These are phyloP conservation scores for Glaucidium brasilianum DNA, from an alignment of 2,113 vertebrate genomes.

Conservation along the genomic window DNA sequence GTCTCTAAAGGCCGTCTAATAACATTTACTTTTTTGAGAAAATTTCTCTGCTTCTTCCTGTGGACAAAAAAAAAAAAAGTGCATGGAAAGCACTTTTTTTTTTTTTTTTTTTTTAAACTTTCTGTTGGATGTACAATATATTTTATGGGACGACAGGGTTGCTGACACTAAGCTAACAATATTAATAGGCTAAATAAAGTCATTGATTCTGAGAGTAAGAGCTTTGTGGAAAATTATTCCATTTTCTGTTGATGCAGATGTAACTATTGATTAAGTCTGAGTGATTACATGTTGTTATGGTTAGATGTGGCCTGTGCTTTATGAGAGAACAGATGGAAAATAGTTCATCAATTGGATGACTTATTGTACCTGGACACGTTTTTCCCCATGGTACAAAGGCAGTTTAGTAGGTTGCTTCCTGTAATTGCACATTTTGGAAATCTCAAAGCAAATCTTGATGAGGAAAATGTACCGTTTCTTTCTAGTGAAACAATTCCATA, in stretches of 20 bases:
- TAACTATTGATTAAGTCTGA: not conserved
- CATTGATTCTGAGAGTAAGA: not conserved
- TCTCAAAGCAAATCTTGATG: not conserved
- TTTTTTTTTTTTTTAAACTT: not conserved
- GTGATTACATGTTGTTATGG: not conserved
- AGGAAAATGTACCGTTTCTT: not conserved
- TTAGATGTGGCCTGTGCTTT: not conserved
- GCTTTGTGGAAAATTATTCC: not conserved
- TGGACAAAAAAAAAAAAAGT: not conserved
- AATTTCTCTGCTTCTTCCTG: not conserved
- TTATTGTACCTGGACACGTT: not conserved
- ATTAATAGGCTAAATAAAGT: not conserved
- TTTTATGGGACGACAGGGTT: not conserved
- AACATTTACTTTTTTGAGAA: not conserved
- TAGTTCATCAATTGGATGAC: not conserved
- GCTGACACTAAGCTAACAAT: not conserved
- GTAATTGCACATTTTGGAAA: not conserved
- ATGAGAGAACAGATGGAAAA: not conserved
- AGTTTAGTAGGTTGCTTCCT: not conserved
- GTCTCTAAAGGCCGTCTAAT: not conserved
- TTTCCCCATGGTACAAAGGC: not conserved
- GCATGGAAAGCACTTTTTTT: not conserved
- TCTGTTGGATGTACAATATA: not conserved
- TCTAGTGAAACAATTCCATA: not conserved
- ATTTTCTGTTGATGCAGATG: conserved; percentile 11